phyloP scores from a whole-genome alignment of 2,888 invertebrate species.

The Cecidostiba fungosa region DNA sequence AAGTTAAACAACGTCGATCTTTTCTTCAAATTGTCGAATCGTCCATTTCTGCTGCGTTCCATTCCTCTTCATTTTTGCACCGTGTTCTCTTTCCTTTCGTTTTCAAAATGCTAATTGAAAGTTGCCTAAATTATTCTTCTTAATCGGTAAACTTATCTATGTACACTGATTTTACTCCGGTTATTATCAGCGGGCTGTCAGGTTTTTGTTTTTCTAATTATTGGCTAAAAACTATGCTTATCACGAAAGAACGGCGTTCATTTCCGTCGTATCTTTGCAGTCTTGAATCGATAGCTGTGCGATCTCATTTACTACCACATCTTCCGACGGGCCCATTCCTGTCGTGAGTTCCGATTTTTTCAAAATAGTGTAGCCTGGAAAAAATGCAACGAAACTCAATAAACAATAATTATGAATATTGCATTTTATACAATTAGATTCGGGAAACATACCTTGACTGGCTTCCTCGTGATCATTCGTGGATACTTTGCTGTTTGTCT shows the following conservation, averaged over 20 bases:
- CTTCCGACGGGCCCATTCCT: slow-evolving; percentile 65
- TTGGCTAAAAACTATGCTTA: slow-evolving; percentile 69
- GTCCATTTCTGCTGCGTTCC: slow-evolving; percentile 35
- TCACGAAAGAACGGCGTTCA: slow-evolving; percentile 75
- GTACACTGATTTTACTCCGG: slow-evolving; percentile 64
- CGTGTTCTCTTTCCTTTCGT: slow-evolving; percentile 15
- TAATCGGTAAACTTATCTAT: slow-evolving; percentile 63
- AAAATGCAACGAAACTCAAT: slow-evolving; percentile 29
- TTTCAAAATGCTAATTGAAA: slow-evolving; percentile 52
- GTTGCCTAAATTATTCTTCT: slow-evolving; percentile 57
- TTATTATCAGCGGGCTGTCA: slow-evolving; percentile 60
- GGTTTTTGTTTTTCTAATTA: slow-evolving; percentile 57
- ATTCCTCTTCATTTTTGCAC: slow-evolving; percentile 28
- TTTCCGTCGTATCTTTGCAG: slow-evolving; percentile 72
- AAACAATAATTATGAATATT: not conserved
- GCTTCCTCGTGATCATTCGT: slow-evolving; percentile 56
- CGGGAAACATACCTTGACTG: slow-evolving; percentile 54
- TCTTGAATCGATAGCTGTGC: slow-evolving; percentile 76
- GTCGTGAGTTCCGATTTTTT: slow-evolving; percentile 70
- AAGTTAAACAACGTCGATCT: slow-evolving; percentile 33
- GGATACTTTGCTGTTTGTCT: slow-evolving; percentile 50
- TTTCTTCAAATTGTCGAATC: slow-evolving; percentile 44
- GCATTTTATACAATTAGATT: not conserved
- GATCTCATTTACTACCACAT: slow-evolving; percentile 71
- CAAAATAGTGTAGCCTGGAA: slow-evolving; percentile 74